Evolutionary conservation across 2,797 vertebrate species (phyloP).

Genomic region (Knipowitschia caucasica): DNA sequence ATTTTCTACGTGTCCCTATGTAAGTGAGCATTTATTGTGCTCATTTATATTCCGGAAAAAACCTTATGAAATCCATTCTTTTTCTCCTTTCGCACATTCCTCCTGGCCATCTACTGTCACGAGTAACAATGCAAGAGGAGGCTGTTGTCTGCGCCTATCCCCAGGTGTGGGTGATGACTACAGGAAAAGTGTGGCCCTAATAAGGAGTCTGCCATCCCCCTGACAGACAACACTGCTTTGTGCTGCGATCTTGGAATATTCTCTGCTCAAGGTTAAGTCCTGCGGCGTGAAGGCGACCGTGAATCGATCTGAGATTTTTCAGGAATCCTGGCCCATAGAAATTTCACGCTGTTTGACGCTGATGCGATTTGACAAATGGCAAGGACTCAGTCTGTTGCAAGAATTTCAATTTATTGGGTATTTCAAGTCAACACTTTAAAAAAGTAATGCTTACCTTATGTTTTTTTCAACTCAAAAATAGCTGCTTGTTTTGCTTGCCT

Average conservation of each 20-base stretch:
- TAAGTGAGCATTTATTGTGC: too few species aligned
- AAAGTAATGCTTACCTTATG: slow-evolving; percentile 48
- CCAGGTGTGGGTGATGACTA: slow-evolving; percentile 29
- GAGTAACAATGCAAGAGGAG: slow-evolving; percentile 29
- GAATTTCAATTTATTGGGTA: slow-evolving; percentile 60
- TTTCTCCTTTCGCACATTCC: slow-evolving; percentile 1
- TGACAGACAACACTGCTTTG: slow-evolving; percentile 61
- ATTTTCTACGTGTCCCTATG: too few species aligned
- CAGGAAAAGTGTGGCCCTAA: slow-evolving; percentile 46
- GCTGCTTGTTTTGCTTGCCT: slow-evolving; percentile 79
- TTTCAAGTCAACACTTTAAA: slow-evolving; percentile 24
- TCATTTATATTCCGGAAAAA: too few species aligned
- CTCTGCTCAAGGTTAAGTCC: slow-evolving; percentile 54
- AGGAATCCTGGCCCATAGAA: slow-evolving; percentile 20
- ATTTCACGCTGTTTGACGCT: slow-evolving; percentile 16
- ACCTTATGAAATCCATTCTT: too few species aligned
- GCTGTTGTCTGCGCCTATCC: slow-evolving; percentile 21
- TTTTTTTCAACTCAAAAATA: slow-evolving; percentile 15
- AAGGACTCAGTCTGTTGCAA: slow-evolving; percentile 39
- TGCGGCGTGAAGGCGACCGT: slow-evolving; percentile 38
- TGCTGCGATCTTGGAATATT: slow-evolving; percentile 62
- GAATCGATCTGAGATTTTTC: slow-evolving; percentile 51
- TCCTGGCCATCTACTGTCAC: slow-evolving; percentile 8
- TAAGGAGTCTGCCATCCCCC: slow-evolving; percentile 56
- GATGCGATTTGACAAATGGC: slow-evolving; percentile 43